Base-by-base conservation (phyloP, 2,797 vertebrate species). In the Muraenolepis orangiensis region DNA sequence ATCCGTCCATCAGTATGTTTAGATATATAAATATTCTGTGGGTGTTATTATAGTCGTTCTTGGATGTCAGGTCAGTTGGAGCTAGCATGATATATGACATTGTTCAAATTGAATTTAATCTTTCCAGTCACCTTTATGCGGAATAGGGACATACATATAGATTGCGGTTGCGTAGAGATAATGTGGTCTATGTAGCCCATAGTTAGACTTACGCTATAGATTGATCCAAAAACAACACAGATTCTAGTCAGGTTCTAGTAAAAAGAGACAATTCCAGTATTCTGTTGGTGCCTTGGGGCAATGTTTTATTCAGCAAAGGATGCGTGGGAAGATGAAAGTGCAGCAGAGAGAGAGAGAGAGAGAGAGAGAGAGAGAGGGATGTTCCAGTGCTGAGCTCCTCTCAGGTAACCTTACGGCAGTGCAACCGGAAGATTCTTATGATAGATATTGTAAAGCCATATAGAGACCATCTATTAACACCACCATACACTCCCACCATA, bases 61-160 rank as follows among this genome's bases (percentile, higher is more conserved):
- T 23, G 61, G n/a, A 29, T 66, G 61, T 66, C 61, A 66, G 61
- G 23, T 66, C 61, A 66, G 61, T 26, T 66, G 61, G 61, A 66
- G 7, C n/a, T 14, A 66, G n/a, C 7, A 28, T 28, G 61, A 29
- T 10, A 8, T 66, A 66, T 64, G 61, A 64, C 42, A 14, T 18
- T 51, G 18, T 51, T 51, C 3, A n/a, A n/a, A 51, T 51, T 3
- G 3, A 51, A 51, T 51, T 51, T 51, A 20, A 51, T 20, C 42
- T 34, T 34, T 34, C 32, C 32, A 4, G 32, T 8, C 8, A 4
- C 32, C 32, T 8, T 4, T 34, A 34, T 34, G 3, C 32, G 3
- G 8, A 42, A 42, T 42, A 42, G 40, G 6, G 40, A 42, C 40
- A 13, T 13, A 51, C 18, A 6, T 20, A 51, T 18, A 51, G 16